Conservation (phyloP, 2,113 vertebrate genomes). For the Labeo catla region DNA sequence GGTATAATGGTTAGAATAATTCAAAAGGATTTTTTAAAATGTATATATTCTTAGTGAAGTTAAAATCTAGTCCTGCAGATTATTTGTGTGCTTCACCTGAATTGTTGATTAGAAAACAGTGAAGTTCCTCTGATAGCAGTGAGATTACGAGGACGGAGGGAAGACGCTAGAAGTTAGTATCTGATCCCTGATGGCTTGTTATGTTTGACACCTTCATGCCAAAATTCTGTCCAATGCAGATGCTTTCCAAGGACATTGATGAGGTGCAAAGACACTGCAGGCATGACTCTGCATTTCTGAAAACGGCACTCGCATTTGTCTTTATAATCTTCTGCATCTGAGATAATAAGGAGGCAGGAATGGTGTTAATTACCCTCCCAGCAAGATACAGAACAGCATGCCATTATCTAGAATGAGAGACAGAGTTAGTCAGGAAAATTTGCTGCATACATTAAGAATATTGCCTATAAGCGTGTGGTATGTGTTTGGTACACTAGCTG, state of each 20-base stretch:
- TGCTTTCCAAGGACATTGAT: conserved; percentile 45
- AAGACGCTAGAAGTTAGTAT: neutral
- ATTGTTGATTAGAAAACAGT: neutral
- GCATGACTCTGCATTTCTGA: conserved; percentile 34
- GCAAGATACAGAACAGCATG: conserved; percentile 49
- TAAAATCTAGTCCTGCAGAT: neutral
- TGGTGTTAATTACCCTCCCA: conserved; percentile 52
- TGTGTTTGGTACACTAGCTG: neutral
- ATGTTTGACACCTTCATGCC: conserved; percentile 32
- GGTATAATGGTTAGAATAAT: neutral
- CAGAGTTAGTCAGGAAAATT: neutral
- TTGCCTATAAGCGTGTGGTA: neutral
- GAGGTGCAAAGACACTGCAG: conserved; percentile 41
- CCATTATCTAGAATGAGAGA: conserved; percentile 1
- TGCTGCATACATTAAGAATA: conserved; percentile 32
- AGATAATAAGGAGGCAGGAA: conserved; percentile 48
- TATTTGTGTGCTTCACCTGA: neutral
- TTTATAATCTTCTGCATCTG: conserved; percentile 48
- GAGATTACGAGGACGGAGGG: neutral
- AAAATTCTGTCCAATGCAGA: conserved; percentile 33
- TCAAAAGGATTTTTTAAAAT: neutral
- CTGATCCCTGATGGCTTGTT: conserved; percentile 36
- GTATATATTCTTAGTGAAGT: too few relatives aligned
- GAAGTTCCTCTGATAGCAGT: neutral
- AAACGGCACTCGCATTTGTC: conserved; percentile 31